Evolutionary conservation across 2,888 invertebrate species (phyloP).

Genomic region (Ypsolopha scabrella): DNA sequence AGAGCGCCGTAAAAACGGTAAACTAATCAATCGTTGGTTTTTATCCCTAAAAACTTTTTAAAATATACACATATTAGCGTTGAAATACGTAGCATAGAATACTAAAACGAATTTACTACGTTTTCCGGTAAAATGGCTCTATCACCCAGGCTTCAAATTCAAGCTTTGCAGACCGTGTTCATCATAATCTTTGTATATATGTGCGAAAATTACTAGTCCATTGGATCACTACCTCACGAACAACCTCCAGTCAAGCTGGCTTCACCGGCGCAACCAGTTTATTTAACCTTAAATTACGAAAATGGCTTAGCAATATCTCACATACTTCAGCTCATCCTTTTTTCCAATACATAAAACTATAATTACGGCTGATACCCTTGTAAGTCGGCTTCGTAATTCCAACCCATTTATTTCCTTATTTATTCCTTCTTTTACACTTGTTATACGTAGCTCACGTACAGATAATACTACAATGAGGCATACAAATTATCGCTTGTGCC

Average conservation of each 20-base stretch:
- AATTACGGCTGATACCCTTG: constrained; percentile 37
- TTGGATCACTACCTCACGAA: no score
- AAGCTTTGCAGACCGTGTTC: no score
- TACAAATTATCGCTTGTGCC: constrained; percentile 66
- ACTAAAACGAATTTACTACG: no score
- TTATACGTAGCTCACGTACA: constrained; percentile 59
- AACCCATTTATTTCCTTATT: constrained; percentile 53
- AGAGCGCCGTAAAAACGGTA: no score
- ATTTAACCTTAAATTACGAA: constrained; percentile 1
- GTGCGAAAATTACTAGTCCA: no score
- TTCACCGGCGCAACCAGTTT: not conserved
- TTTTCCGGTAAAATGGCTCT: no score
- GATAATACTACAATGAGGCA: constrained; percentile 64
- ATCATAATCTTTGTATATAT: no score
- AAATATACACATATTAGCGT: constrained; percentile 3
- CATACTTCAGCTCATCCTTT: not conserved
- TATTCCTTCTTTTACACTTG: constrained; percentile 49
- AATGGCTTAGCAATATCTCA: constrained; percentile 1
- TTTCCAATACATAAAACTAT: constrained; percentile 15
- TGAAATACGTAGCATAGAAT: not conserved
- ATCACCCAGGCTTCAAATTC: no score
- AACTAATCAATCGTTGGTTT: no score
- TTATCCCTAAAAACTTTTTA: no score
- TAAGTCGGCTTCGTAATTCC: constrained; percentile 35
- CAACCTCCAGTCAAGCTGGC: no score